Conservation (phyloP, 2,113 vertebrate species). For the Macaca nemestrina region DNA sequence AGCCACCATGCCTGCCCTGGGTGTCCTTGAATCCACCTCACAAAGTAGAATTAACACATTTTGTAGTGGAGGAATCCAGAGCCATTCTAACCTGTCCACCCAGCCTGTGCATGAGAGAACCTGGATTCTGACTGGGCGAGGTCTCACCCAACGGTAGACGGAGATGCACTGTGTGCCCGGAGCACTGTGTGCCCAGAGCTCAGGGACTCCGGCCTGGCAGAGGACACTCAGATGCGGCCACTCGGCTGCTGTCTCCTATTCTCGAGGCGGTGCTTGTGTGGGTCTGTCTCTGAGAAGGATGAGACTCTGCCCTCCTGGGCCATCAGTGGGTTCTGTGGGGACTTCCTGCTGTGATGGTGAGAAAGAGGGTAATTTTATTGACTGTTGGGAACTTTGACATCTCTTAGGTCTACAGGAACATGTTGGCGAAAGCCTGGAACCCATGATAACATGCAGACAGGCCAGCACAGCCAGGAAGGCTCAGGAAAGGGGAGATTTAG, state of each 20-base stretch:
- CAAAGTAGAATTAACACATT: neutral
- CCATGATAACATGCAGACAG: neutral
- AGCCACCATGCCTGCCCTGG: too few species aligned
- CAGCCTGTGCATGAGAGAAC: neutral
- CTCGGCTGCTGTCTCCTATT: neutral
- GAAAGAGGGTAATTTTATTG: neutral
- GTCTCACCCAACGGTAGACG: neutral
- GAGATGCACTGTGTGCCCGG: neutral
- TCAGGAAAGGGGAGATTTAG: neutral
- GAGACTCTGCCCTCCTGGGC: neutral
- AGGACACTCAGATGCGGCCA: neutral
- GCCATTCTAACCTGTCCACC: neutral
- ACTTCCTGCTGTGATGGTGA: neutral
- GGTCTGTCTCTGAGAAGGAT: neutral
- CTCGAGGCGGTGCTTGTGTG: neutral
- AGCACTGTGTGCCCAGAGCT: neutral
- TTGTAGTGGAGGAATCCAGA: neutral
- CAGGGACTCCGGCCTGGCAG: neutral
- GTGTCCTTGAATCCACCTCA: neutral
- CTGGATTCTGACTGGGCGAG: neutral
- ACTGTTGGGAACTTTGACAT: neutral
- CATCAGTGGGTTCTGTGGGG: neutral
- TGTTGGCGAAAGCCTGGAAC: neutral
- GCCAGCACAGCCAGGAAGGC: neutral
- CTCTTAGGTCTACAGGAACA: neutral